These are phyloP conservation scores for Coracopsis vasa DNA, from an alignment of 2,113 vertebrate species.

Conservation along the genomic window DNA sequence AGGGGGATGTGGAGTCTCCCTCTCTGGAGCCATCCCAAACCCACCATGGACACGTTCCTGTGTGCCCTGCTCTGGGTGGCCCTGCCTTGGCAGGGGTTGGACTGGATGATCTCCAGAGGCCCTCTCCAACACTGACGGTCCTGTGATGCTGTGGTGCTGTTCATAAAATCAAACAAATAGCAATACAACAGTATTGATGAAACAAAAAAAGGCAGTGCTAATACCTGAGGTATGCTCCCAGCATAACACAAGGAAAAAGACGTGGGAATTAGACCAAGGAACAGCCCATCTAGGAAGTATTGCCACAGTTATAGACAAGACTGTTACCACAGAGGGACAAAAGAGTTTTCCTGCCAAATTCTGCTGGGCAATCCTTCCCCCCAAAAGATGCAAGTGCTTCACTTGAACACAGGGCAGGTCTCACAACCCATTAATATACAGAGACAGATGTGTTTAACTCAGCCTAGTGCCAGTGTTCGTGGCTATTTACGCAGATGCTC, in stretches of 20 bases:
- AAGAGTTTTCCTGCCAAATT: neutral
- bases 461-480: neutral
- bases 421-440: neutral
- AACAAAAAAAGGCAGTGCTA: neutral
- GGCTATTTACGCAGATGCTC: neutral
- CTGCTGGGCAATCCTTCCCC: neutral
- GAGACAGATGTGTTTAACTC: neutral
- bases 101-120: no score
- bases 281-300: neutral
- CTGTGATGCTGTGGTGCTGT: no score
- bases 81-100: no score
- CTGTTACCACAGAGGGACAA: neutral
- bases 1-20: no score
- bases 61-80: no score
- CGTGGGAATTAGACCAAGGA: rapidly evolving
- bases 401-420: neutral
- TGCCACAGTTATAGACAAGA: neutral
- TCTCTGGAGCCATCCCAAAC: no score
- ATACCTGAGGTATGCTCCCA: neutral
- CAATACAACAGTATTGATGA: rapidly evolving
- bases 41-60: no score
- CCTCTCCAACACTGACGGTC: no score
- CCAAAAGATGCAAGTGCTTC: neutral
- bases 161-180: neutral
- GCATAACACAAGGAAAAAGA: neutral